These are phyloP conservation scores for Argya squamiceps DNA, from an alignment of 2,797 vertebrate genomes.

Conservation along the genomic window DNA sequence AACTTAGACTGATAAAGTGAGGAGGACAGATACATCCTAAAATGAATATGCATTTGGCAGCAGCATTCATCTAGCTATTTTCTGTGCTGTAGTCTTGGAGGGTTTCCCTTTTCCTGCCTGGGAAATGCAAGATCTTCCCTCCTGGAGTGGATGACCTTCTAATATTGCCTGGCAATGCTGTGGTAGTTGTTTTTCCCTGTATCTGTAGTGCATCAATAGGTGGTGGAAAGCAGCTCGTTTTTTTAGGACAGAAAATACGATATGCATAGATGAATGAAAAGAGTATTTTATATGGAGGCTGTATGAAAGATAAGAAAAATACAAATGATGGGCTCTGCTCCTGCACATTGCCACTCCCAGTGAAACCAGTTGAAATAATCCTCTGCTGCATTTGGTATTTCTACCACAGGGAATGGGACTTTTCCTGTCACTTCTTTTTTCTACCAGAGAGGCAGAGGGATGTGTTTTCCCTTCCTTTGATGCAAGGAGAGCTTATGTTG, in stretches of 20 bases:
- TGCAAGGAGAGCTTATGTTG: neutral
- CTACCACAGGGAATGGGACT: neutral
- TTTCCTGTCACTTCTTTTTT: neutral
- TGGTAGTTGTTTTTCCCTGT: neutral
- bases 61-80: neutral
- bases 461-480: neutral
- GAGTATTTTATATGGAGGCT: neutral
- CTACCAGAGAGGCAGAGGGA: neutral
- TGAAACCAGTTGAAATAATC: neutral
- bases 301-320: neutral
- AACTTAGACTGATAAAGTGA: neutral
- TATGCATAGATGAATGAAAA: neutral
- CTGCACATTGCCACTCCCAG: accelerated
- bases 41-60: neutral
- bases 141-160: neutral
- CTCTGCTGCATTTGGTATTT: neutral
- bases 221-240: neutral
- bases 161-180: neutral
- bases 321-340: neutral
- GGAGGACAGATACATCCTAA: neutral
- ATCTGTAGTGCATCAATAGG: neutral
- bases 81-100: neutral
- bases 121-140: neutral
- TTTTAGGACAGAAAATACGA: neutral
- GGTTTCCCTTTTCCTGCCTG: neutral